These are phyloP conservation scores for Drosophila cognata DNA, from an alignment of 2,888 invertebrate species.

Conservation along the genomic window DNA sequence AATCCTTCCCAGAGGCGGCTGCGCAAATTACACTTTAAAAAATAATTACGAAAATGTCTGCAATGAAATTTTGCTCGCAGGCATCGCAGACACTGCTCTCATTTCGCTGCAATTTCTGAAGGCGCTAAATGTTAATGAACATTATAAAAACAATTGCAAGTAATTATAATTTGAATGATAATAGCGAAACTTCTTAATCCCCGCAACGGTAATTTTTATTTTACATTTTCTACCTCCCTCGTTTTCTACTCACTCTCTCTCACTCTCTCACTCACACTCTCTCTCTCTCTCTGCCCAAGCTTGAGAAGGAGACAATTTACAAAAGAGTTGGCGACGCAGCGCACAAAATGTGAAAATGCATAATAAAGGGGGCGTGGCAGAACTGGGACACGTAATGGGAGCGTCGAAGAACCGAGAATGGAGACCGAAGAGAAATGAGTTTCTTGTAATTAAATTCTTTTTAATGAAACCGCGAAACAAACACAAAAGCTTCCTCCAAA, in stretches of 20 bases:
- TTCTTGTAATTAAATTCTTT: slow-evolving; percentile 62
- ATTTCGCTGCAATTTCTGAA: slow-evolving; percentile 69
- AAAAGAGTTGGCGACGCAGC: slow-evolving; percentile 38
- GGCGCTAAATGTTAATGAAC: slow-evolving; percentile 80
- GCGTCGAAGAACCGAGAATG: slow-evolving; percentile 1
- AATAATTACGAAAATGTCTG: slow-evolving; percentile 79
- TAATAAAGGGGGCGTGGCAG: slow-evolving; percentile 55
- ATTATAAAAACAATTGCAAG: slow-evolving; percentile 81
- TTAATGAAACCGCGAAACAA: slow-evolving; percentile 58
- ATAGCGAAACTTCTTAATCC: slow-evolving; percentile 81
- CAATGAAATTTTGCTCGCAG: slow-evolving; percentile 52
- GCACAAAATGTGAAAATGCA: slow-evolving; percentile 51
- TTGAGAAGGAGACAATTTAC: slow-evolving; percentile 57
- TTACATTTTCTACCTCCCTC: slow-evolving; percentile 13
- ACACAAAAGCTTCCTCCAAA: slow-evolving; percentile 50
- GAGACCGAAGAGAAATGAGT: slow-evolving; percentile 29
- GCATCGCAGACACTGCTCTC: slow-evolving; percentile 47
- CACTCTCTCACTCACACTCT: neutral
- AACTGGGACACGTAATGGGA: slow-evolving; percentile 33
- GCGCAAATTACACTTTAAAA: slow-evolving; percentile 77
- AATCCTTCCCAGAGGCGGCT: slow-evolving; percentile 68
- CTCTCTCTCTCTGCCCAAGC: slow-evolving; percentile 1
- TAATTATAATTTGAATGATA: slow-evolving; percentile 82
- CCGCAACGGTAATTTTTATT: slow-evolving; percentile 80
- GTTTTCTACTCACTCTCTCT: slow-evolving; percentile 3